These are phyloP conservation scores for Gymnobelideus leadbeateri DNA, from an alignment of 2,113 vertebrate genomes.

Conservation along the genomic window DNA sequence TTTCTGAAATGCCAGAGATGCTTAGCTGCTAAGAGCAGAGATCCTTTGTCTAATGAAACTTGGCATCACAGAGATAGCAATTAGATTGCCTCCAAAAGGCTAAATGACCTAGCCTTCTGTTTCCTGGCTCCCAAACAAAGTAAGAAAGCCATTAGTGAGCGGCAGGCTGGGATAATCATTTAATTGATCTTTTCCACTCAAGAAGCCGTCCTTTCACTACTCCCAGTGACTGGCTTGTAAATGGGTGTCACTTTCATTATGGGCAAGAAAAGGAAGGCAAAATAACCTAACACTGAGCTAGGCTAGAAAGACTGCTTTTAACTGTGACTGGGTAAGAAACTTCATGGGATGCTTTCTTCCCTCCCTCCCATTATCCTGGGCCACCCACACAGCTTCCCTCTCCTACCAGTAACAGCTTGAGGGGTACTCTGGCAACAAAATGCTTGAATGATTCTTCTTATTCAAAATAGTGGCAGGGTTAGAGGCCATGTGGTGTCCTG, in stretches of 20 bases:
- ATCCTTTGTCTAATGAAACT: conserved; percentile 57
- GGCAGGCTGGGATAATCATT: conserved; percentile 79
- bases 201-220: conserved; percentile 59
- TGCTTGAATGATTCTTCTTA: neutral
- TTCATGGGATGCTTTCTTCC: conserved; percentile 59
- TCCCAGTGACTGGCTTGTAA: conserved; percentile 67
- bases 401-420: neutral
- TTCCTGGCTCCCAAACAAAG: conserved; percentile 71
- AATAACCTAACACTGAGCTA: conserved; percentile 43
- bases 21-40: neutral
- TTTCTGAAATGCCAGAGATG: conserved; percentile 17
- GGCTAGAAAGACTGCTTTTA: conserved; percentile 68
- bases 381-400: conserved; percentile 63
- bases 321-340: conserved; percentile 52
- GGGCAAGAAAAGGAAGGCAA: conserved; percentile 62
- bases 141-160: conserved; percentile 68
- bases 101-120: conserved; percentile 69
- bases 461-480: neutral
- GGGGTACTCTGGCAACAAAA: neutral
- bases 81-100: conserved; percentile 69
- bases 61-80: conserved; percentile 64
- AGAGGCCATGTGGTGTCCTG: neutral
- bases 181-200: conserved; percentile 78
- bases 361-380: conserved; percentile 25
- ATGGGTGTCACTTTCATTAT: conserved; percentile 75